Base-by-base conservation (phyloP, 2,113 vertebrate genomes). In the Notiomystis cincta region DNA sequence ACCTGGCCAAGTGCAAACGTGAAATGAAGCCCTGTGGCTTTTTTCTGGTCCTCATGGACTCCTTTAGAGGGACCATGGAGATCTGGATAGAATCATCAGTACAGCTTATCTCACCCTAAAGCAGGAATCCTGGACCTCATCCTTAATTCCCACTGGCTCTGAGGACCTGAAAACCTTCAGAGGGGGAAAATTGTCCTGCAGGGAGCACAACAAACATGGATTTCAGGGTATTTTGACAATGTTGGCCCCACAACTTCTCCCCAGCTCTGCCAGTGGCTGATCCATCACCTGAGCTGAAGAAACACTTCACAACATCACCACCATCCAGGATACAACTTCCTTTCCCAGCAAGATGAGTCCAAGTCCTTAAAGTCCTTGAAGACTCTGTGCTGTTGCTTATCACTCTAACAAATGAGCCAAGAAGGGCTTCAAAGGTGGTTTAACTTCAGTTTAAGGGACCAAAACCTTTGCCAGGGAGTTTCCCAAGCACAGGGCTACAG, bases 401-500 rank as follows among this genome's bases (percentile, higher is more conserved):
- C 13, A 15, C 22, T 5, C 2, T 0, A 33, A 45, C 5, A 58
- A 60, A 17, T 11, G 2, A 53, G 35, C 30, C 40, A 58, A 30
- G 10, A 67, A 62, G 13, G 45, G 22, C 10, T 57, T 81, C 73
- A 61, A 12, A 51, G 33, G 44, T 14, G 23, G 8, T 3, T 57
- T 61, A 37, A 10, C 5, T 48, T 33, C 50, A 22, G 7, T 38
- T 53, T 38, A 33, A 37, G 7, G 48, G 15, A 15, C 16, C 15
- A 11, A 37, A 44, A n/a, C 5, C 23, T 57, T 16, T 28, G 13
- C 19, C 28, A 60, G 4, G 14, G 15, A 25, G 3, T 19, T 83
- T 57, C 56, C 62, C 21, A 2, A 50, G 19, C 2, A 57, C 4
- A 4, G 1, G 12, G 13, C 7, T 10, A 14, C 28, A 33, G 7